phyloP scores from a whole-genome alignment of 2,113 vertebrate genomes.

The Sterna hirundo region DNA sequence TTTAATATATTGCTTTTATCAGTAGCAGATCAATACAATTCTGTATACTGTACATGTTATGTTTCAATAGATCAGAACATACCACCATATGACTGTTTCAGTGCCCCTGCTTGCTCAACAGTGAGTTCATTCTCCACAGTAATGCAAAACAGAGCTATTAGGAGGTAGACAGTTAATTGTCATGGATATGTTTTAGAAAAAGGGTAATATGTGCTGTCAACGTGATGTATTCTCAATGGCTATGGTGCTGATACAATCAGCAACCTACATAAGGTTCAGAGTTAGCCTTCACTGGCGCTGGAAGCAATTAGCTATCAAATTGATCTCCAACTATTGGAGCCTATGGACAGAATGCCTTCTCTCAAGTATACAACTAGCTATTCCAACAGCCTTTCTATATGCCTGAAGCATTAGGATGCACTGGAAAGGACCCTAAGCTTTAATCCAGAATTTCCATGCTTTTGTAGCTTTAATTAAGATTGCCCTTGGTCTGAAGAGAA shows the following conservation, averaged over 20 bases:
- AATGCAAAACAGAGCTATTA: constrained; percentile 1
- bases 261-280: neutral
- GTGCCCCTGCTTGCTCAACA: neutral
- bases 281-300: neutral
- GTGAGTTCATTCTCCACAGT: neutral
- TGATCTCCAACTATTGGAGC: neutral
- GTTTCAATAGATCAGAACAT: neutral
- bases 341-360: neutral
- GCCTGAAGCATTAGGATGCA: neutral
- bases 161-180: constrained; percentile 24
- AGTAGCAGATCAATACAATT: neutral
- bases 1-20: neutral
- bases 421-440: neutral
- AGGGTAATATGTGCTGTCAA: neutral
- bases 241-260: neutral
- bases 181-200: neutral
- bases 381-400: neutral
- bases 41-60: neutral
- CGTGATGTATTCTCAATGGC: neutral
- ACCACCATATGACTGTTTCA: neutral
- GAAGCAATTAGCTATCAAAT: constrained; percentile 6
- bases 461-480: constrained; percentile 21
- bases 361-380: neutral
- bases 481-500: neutral
- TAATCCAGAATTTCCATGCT: neutral